Evolutionary conservation across 2,113 vertebrate species (phyloP).

Genomic region (Hystrix brachyura): DNA sequence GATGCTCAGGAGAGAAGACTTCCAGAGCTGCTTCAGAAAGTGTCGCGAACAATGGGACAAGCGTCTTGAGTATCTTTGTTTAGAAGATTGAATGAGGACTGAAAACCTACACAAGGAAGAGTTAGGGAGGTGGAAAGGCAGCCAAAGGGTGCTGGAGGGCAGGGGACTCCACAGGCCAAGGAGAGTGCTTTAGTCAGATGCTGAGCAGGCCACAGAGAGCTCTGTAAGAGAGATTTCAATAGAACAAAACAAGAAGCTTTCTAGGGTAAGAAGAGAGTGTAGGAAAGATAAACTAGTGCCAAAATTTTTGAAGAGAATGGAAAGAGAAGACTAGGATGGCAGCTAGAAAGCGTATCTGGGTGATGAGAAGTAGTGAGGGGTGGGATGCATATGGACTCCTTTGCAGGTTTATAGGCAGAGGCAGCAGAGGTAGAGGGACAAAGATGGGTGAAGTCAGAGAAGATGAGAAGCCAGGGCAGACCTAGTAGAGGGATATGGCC

Average conservation of each 20-base stretch:
- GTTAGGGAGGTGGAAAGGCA: background rate
- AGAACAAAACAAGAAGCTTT: background rate
- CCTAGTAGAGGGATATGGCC: background rate
- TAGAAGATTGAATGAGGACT: background rate
- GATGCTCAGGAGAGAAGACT: background rate
- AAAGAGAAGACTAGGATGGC: background rate
- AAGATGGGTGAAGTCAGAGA: background rate
- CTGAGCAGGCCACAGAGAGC: background rate
- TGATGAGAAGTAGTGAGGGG: too few species aligned
- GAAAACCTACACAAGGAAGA: background rate
- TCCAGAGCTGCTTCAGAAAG: background rate
- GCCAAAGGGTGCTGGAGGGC: background rate
- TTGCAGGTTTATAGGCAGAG: background rate
- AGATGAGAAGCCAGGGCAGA: background rate
- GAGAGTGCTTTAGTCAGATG: background rate
- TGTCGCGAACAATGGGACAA: background rate
- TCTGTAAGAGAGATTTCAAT: background rate
- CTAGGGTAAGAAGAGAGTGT: background rate
- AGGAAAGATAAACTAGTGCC: background rate
- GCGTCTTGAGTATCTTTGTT: background rate
- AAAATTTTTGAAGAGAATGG: background rate
- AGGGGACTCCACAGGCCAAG: background rate
- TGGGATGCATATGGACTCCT: accelerated
- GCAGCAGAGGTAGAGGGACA: background rate
- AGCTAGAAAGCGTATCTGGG: background rate